Evolutionary conservation across 2,888 invertebrate species (phyloP), one percentile per base, ranked within the genome.

Genomic region (Meta bourneti): DNA sequence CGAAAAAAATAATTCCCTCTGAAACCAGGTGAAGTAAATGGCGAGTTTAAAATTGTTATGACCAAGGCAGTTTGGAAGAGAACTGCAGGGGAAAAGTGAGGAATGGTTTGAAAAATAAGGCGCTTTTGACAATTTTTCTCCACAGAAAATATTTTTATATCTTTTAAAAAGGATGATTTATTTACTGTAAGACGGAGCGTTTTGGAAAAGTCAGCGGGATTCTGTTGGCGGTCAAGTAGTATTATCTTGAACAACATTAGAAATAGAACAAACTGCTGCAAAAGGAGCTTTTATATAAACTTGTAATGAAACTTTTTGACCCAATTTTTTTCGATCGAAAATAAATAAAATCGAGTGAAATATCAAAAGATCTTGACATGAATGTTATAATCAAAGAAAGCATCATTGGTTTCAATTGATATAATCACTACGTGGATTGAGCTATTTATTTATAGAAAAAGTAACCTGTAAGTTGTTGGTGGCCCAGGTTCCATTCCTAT

Each of bases 11-110:
- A 78, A 78, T 78, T 51, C 20, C 13, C 16, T n/a, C 19, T 20
- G 54, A 72, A 20, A 78, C n/a, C 78, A 78, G 78, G 52, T 78
- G 78, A 78, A 78, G 78, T 52, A 78, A 78, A 78, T 78, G 78
- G 78, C n/a, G 19, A 54, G 78, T 78, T 52, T 61, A 19, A 78
- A 78, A 78, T 34, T 52, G 78, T 78, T 52, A 78, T 52, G 52
- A 52, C 52, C 7, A 54, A 78, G 78, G 78, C n/a, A 19, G 52
- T 52, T 52, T 9, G 19, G 9, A 78, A 78, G 16, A 52, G 52
- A 78, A 52, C 78, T 78, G 8, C 75, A 48, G 19, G 49, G 20
- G 52, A 7, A 52, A 78, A 78, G 49, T 78, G 8, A 78, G 51
- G 78, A 78, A 78, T 78, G 52, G 78, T 19, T 52, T 52, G n/a